These are phyloP conservation scores for Piezodorus guildinii DNA, from an alignment of 1,140 invertebrate species.

Conservation along the genomic window DNA sequence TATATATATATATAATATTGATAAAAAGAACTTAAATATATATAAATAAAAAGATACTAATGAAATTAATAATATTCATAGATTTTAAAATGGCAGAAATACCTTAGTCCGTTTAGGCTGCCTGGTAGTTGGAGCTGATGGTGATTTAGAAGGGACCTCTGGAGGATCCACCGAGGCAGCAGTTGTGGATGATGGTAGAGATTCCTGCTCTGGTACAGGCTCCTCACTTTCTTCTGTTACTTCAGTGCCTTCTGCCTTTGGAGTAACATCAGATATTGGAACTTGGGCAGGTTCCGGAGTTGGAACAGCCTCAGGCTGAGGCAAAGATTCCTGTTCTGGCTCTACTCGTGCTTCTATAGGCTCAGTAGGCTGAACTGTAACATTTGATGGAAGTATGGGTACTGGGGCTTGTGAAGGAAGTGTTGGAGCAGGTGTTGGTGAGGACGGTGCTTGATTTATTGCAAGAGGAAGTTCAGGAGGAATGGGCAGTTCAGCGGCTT, in stretches of 20 bases:
- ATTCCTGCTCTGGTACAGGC: not conserved
- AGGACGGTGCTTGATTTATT: slow-evolving; percentile 6
- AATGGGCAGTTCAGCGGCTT: not conserved
- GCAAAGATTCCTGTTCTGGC: slow-evolving; percentile 21
- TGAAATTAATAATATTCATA: no score
- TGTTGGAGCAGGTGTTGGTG: slow-evolving; percentile 5
- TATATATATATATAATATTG: no score
- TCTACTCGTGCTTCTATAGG: slow-evolving; percentile 10
- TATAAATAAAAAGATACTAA: no score
- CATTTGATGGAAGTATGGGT: not conserved
- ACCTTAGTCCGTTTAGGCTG: not conserved
- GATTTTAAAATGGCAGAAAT: no score
- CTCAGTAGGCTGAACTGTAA: slow-evolving; percentile 2
- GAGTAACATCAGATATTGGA: not conserved
- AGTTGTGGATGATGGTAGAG: not conserved
- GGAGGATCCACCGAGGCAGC: no score
- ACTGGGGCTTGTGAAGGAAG: slow-evolving; percentile 4
- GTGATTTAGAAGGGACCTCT: not conserved
- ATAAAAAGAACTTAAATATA: no score
- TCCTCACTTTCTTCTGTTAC: not conserved
- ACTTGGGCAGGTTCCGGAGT: not conserved
- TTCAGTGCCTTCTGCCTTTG: not conserved
- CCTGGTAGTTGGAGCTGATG: not conserved
- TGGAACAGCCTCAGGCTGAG: slow-evolving; percentile 19
- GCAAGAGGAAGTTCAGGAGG: slow-evolving; percentile 9